Base-by-base conservation (phyloP, 2,113 vertebrate genomes). In the Sterrhoptilus dennistouni region DNA sequence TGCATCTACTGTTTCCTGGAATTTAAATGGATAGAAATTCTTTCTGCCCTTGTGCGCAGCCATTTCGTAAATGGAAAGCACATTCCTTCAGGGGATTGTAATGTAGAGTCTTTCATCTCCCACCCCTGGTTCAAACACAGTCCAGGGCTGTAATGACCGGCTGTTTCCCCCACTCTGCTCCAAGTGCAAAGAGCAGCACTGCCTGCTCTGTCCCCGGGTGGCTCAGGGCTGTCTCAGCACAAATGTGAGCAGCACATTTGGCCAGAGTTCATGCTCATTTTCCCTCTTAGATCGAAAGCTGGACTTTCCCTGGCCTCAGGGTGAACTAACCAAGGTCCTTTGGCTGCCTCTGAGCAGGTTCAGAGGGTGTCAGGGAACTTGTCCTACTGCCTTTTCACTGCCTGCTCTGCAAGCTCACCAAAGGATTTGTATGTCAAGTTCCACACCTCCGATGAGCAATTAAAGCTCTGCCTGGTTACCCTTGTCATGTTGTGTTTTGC, bases 11-110 rank as follows among this genome's bases (percentile, higher is more conserved):
- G 65, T 95, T 96, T 95, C 90, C 92, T 94, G 88, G 72, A 77
- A 94, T 94, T 93, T 92, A 96, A 96, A 86, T 83, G 82, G 95
- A 64, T 47, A 96, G 88, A 75, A 81, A 94, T 95, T 90, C 78
- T 93, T 95, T 96, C 90, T 96, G 85, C 88, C 88, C 28, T 66
- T 80, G 36, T 93, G 92, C 23, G 7, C 95, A 96, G 71, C 69
- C 64, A 60, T 96, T 96, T 94, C 20, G 1, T 94, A 95, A 96
- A 92, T 93, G 95, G 90, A 81, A 95, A 84, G 90, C 8, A 0
- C 75, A 71, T 95, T 90, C 96, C 95, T 96, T 95, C 4, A 2
- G 96, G 95, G 88, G 72, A 92, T 92, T 96, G 83, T 95, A 96
- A 96, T 92, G 76, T 24, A 60, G 88, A 93, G 64, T 52, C 64